Percentiles rank a stretch among this genome's conserved stretches.
phyloP scores from a whole-genome alignment of 2,797 vertebrate genomes.

The Bucorvus abyssinicus region DNA sequence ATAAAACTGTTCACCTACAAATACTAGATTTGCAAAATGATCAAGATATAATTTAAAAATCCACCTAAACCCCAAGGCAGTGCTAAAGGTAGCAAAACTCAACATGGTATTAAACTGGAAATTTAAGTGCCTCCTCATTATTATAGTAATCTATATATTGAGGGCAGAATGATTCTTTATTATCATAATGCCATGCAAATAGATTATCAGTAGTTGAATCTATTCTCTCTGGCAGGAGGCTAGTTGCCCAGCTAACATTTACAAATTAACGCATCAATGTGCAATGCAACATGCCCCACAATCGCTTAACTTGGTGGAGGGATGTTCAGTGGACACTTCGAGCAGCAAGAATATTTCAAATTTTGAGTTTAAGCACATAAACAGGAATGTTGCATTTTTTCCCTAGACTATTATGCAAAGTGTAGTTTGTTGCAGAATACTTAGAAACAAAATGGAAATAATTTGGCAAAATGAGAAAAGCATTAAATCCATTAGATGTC shows the following conservation, averaged over 20 bases:
- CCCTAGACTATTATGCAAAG: background rate
- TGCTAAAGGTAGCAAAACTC: background rate
- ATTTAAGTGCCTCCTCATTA: background rate
- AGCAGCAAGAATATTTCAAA: background rate
- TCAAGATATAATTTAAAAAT: background rate
- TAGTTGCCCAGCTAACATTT: background rate
- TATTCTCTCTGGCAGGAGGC: background rate
- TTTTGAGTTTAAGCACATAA: background rate
- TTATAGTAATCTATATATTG: background rate
- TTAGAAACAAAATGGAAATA: background rate
- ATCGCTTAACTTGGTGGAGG: background rate
- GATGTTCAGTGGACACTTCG: background rate
- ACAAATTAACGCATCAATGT: background rate
- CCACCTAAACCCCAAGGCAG: background rate
- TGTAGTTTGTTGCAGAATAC: background rate
- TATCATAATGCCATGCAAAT: background rate
- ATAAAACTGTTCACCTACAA: background rate
- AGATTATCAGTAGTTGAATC: background rate
- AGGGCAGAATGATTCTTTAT: background rate
- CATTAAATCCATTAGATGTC: background rate
- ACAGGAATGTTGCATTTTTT: background rate
- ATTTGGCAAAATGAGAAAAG: background rate
- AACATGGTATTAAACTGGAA: background rate
- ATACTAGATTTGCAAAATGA: background rate
- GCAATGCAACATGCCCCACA: background rate